phyloP scores from a whole-genome alignment of 2,113 vertebrate species.

The Sitta europaea region DNA sequence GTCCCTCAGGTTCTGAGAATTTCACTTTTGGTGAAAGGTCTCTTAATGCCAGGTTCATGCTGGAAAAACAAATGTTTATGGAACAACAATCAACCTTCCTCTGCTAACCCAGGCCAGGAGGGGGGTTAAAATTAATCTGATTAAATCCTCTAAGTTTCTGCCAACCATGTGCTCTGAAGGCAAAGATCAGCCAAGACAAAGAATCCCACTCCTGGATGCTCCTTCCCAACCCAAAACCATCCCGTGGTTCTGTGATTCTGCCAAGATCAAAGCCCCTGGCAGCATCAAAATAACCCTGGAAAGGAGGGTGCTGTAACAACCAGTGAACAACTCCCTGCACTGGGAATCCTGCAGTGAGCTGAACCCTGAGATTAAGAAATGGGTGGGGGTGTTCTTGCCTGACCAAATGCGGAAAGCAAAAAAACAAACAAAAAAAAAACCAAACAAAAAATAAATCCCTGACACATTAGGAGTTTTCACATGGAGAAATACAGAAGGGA shows the following conservation, averaged over 20 bases:
- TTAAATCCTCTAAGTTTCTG: not conserved
- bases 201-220: not conserved
- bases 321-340: not conserved
- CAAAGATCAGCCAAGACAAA: not conserved
- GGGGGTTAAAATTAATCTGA: not conserved
- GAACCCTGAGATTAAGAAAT: not conserved
- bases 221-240: not conserved
- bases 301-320: not conserved
- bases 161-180: not conserved
- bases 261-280: not conserved
- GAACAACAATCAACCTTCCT: not conserved
- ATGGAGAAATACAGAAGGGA: not conserved
- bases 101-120: not conserved
- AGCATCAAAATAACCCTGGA: not conserved
- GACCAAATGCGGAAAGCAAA: rapidly evolving
- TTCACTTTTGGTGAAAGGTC: not conserved
- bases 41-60: not conserved
- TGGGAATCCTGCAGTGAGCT: not conserved
- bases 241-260: not conserved
- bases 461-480: not conserved
- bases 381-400: not conserved
- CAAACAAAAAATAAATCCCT: no score
- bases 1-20: not conserved
- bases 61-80: not conserved
- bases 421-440: not conserved